phyloP scores from a whole-genome alignment of 2,888 invertebrate genomes.

The Acrobasis suavella region DNA sequence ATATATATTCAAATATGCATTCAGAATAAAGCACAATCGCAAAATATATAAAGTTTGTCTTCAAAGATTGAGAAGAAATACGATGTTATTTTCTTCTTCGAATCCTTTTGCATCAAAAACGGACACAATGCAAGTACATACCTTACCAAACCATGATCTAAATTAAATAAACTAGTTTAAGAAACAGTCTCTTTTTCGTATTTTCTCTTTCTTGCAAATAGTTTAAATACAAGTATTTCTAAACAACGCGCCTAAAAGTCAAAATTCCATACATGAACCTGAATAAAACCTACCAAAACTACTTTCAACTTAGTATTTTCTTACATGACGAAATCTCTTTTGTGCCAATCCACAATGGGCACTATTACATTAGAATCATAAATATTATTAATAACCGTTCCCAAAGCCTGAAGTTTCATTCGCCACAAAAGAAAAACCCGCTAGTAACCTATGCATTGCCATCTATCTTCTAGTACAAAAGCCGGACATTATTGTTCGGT shows the following conservation, averaged over 20 bases:
- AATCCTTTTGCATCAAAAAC: no score
- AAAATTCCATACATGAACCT: not conserved
- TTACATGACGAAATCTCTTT: constrained; percentile 57
- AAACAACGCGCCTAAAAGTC: not conserved
- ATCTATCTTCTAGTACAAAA: constrained; percentile 83
- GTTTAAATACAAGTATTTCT: no score
- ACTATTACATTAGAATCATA: constrained; percentile 67
- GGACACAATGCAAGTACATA: no score
- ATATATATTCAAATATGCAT: no score
- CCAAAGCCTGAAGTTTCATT: constrained; percentile 71
- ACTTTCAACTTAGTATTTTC: constrained; percentile 37
- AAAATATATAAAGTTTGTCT: no score
- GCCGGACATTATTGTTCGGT: constrained; percentile 84
- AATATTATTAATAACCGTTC: constrained; percentile 77
- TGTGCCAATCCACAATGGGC: constrained; percentile 59
- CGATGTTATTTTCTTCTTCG: no score
- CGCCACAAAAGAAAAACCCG: constrained; percentile 79
- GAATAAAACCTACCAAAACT: constrained; percentile 14
- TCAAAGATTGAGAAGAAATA: no score
- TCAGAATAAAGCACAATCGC: no score
- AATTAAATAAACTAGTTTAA: no score
- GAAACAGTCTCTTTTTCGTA: no score
- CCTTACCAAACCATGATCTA: no score
- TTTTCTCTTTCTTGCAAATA: no score
- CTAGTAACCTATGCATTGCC: constrained; percentile 80